Base-by-base conservation (phyloP, 2,797 vertebrate genomes). In the Melanotaenia parkinsoni region DNA sequence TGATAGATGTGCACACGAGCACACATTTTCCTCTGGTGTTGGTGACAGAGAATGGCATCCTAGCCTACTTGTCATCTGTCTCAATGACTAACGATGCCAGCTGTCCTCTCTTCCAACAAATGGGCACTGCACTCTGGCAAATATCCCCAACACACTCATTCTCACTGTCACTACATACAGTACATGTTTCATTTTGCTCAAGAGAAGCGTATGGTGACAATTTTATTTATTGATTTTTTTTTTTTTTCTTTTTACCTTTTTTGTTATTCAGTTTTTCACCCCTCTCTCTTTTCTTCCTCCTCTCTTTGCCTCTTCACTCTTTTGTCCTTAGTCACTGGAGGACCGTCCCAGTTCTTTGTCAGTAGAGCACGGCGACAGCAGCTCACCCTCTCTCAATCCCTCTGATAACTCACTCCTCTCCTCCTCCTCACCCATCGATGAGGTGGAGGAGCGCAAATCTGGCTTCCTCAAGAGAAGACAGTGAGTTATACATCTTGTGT, bases 351-450 rank as follows among this genome's bases (percentile, higher is more conserved):
- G 96, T 87, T 98, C 97, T 22, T 93, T 99, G 45, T 95, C 97
- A 14, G 97, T 99, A 5, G 97, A 99, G 81, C 96, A 96, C 70
- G 96, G 95, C 12, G 97, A 98, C 92, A 98, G 96, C 87, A 98
- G 96, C 90, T 98, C 97, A 74, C 96, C 97, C 1, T 98, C 97
- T 45, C 95, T 98, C 89, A 98, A 97, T 85, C 97, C 97, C 50
- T 99, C 97, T 0, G 97, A 99, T 90, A 98, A 97, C 85, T 99
- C 98, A 8, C 95, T 98, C 63, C 95, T 99, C 2, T 99, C 97
- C 16, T 99, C 98, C 57, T 98, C 97, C 0, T 99, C 98, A 0
- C 98, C 98, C 67, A 96, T 97, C 20, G 97, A 99, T 43, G 98
- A 99, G 85, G 84, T 98, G 94, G 97, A 99, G 2, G 98, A 99